Conservation (phyloP, 2,113 vertebrate genomes). For the Falcunculus frontatus region DNA sequence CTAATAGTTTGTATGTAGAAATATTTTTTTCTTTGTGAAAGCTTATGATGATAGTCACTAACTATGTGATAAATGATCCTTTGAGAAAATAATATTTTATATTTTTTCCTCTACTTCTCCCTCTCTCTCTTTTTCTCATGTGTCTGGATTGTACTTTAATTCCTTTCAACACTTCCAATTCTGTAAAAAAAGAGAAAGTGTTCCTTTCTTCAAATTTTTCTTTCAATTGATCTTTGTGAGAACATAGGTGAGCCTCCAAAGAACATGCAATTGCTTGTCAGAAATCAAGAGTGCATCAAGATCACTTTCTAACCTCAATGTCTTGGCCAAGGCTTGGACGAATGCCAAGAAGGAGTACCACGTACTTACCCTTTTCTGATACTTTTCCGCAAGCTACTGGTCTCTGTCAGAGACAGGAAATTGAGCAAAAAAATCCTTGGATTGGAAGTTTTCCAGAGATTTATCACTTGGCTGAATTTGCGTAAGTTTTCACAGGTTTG, state of each 20-base stretch:
- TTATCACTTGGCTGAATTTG: conserved; percentile 9
- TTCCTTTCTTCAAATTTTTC: neutral
- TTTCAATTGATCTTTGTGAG: neutral
- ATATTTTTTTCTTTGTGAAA: neutral
- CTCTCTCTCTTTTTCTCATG: accelerated
- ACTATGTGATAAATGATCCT: neutral
- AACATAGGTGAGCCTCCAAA: neutral
- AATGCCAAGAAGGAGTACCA: neutral
- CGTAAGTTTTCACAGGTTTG: conserved; percentile 1
- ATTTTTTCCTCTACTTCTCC: neutral
- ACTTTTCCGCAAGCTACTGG: neutral
- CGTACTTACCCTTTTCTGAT: neutral
- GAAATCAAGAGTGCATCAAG: neutral
- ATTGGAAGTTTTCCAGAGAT: conserved; percentile 1
- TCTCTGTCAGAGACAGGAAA: neutral
- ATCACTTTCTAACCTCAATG: neutral
- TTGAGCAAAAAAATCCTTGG: neutral
- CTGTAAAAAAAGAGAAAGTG: neutral
- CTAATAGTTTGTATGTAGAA: neutral
- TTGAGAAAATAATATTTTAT: neutral
- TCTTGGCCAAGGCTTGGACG: neutral
- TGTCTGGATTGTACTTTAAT: neutral
- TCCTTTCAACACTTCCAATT: neutral
- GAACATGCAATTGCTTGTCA: neutral
- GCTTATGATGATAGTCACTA: neutral